Base-by-base conservation (phyloP, 2,797 vertebrate genomes). In the Alauda arvensis region DNA sequence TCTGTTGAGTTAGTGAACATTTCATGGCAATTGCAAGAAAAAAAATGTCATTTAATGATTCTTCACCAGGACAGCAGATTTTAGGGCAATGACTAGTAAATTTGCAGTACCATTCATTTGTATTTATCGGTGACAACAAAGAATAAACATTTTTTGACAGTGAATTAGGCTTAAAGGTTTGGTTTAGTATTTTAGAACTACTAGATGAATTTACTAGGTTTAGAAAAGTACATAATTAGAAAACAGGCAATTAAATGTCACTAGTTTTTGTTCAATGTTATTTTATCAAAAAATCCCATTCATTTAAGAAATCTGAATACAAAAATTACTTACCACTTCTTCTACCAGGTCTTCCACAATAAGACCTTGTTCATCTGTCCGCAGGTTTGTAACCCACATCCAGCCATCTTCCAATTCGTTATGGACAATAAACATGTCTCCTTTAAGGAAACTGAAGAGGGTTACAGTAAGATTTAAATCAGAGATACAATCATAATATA, bases 381-480 rank as follows among this genome's bases (percentile, higher is more conserved):
- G 97, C 51, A 99, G 97, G 66, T 99, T 99, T 91, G 98, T 98
- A 91, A 99, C 99, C 99, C 99, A 99, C 98, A 99, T 99, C 99
- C 99, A 99, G 87, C 99, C 99, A 93, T 99, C 99, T 85, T 99
- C 99, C 96, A 99, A 97, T 96, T 99, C 99, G 39, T 99, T 99
- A 96, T 99, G 99, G 96, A 99, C 99, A 96, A 99, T 99, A 97
- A 99, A 99, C 99, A 99, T 99, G 95, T 99, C 99, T 95, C 99
- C 99, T 98, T 99, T 99, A 94, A 99, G 98, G 96, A 99, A 99
- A 98, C 99, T 99, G 95, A 85, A 91, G 84, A 90, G 6, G 42
- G 18, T 80, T 94, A 95, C 66, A 94, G 77, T 26, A n/a, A 94
- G 86, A 77, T 84, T 88, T 89, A 80, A 87, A 94, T 60, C 63